Percentiles rank a stretch among this genome's conserved stretches.
These are phyloP conservation scores for Thereva nobilitata DNA, from an alignment of 2,888 invertebrate genomes.

Conservation along the genomic window DNA sequence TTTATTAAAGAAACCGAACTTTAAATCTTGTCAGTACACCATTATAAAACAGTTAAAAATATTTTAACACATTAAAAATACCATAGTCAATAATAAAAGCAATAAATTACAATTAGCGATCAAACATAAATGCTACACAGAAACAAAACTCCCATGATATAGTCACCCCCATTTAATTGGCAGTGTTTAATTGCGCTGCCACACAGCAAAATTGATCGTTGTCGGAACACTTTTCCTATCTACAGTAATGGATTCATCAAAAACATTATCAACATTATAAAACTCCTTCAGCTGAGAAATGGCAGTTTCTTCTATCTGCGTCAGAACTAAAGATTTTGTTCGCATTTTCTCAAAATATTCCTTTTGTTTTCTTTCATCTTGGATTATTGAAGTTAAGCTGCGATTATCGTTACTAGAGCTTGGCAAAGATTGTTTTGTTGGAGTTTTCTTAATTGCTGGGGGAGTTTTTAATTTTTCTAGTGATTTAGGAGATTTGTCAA, in stretches of 20 bases:
- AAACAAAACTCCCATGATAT: no score
- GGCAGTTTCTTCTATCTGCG: conserved; percentile 88
- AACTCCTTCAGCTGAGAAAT: conserved; percentile 76
- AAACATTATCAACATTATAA: conserved; percentile 71
- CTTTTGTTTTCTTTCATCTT: conserved; percentile 73
- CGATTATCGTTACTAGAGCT: not conserved
- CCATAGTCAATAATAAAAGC: no score
- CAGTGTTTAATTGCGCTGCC: conserved; percentile 44
- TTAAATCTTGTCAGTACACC: no score
- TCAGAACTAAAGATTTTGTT: conserved; percentile 72
- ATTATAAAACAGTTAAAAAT: no score
- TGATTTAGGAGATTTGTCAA: not conserved
- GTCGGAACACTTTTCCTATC: conserved; percentile 48
- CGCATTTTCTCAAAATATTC: conserved; percentile 72
- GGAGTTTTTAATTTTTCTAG: not conserved
- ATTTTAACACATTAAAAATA: no score
- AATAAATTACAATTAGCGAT: no score
- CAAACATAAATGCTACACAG: no score
- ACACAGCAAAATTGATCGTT: conserved; percentile 54
- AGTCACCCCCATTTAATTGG: no score
- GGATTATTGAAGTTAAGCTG: conserved; percentile 62
- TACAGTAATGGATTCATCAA: conserved; percentile 75
- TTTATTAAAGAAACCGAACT: no score
- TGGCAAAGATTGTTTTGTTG: not conserved
- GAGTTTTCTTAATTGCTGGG: not conserved